Evolutionary conservation across 2,113 vertebrate species (phyloP).

Genomic region (Pseudolaguvia tuberculata): DNA sequence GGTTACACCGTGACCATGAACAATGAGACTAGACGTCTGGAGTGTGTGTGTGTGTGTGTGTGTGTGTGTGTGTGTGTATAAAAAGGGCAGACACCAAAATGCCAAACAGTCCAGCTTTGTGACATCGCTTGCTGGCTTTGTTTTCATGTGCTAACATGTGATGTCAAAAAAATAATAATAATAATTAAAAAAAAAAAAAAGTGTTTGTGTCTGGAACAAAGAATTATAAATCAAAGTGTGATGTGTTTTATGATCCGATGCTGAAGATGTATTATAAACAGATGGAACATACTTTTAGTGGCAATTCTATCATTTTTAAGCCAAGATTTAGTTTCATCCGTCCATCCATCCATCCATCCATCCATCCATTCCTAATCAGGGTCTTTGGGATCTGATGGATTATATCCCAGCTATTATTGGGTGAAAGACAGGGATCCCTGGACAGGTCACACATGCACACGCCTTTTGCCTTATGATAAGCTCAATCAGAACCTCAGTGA

Average conservation of each 20-base stretch:
- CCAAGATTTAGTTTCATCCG: too few relatives aligned
- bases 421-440: too few relatives aligned
- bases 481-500: too few relatives aligned
- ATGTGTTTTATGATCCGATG: too few relatives aligned
- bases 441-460: too few relatives aligned
- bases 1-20: slow-evolving; percentile 19
- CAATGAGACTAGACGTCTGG: slow-evolving; percentile 22
- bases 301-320: neutral
- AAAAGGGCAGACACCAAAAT: neutral
- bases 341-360: too few relatives aligned
- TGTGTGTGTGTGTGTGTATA: neutral
- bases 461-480: too few relatives aligned
- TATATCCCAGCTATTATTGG: too few relatives aligned
- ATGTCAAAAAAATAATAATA: neutral
- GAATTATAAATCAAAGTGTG: too few relatives aligned
- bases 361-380: too few relatives aligned
- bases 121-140: slow-evolving; percentile 11
- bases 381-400: too few relatives aligned
- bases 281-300: neutral
- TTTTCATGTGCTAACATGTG: slow-evolving; percentile 22
- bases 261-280: neutral
- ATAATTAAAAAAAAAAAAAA: neutral
- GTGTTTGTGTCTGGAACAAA: slow-evolving; percentile 30
- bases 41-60: neutral
- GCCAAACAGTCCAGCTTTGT: slow-evolving; percentile 17